A percentile compares a stretch with the other conserved stretches of the same genome.
Evolutionary conservation across 2,113 vertebrate species (phyloP).

Genomic region (Antigone vipio): DNA sequence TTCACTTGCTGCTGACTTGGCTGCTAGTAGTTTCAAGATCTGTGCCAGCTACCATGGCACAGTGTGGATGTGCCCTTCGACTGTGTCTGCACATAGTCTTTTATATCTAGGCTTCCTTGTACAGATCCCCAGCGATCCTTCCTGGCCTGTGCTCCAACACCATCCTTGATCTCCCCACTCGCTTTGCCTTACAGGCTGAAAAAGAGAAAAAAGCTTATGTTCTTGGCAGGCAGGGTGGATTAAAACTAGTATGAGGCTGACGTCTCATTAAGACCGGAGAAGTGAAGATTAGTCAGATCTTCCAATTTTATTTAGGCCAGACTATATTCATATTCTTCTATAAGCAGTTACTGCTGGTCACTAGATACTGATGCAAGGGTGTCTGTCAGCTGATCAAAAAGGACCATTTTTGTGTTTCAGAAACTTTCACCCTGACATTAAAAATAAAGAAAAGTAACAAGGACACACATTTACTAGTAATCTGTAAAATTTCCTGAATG

Average conservation of each 20-base stretch:
- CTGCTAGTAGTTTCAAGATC: background rate
- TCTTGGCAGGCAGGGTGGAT: background rate
- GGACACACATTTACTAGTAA: background rate
- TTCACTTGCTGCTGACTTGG: background rate
- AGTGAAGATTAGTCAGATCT: background rate
- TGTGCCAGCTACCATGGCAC: background rate
- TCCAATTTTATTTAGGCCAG: background rate
- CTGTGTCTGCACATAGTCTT: background rate
- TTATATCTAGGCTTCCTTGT: background rate
- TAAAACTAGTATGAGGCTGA: background rate
- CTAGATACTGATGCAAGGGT: background rate
- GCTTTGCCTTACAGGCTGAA: background rate
- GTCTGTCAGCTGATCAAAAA: background rate
- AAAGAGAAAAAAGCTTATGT: background rate
- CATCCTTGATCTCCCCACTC: background rate
- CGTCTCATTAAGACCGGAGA: background rate
- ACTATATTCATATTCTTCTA: background rate
- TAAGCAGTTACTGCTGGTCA: background rate
- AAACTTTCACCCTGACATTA: background rate
- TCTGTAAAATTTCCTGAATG: background rate
- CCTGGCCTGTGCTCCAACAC: background rate
- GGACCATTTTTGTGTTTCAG: background rate
- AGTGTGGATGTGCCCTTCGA: background rate
- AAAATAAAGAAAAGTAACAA: background rate
- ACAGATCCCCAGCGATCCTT: background rate